Percentiles rank a stretch among this genome's conserved stretches.
These are phyloP conservation scores for Temnothorax nylanderi DNA, from an alignment of 1,140 invertebrate genomes.

Conservation along the genomic window DNA sequence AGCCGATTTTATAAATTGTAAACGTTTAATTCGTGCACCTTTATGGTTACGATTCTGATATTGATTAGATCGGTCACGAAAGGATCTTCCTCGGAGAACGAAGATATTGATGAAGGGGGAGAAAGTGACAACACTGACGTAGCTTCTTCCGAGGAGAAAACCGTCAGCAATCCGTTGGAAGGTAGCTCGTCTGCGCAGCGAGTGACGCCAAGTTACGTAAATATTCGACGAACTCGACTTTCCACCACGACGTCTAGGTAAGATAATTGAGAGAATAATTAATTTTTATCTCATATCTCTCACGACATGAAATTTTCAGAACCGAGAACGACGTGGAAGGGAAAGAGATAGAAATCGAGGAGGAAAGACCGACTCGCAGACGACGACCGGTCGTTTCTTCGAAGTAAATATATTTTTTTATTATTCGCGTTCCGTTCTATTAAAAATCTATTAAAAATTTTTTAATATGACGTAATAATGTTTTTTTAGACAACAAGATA, in stretches of 20 bases:
- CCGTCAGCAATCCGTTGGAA: conserved; percentile 76
- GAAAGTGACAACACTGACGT: conserved; percentile 81
- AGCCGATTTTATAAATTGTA: neutral
- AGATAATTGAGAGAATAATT: conserved; percentile 23
- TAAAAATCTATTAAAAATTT: neutral
- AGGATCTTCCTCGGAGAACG: conserved; percentile 71
- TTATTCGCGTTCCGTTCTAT: neutral
- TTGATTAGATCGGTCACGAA: conserved; percentile 65
- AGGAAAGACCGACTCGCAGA: conserved; percentile 62
- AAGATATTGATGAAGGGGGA: conserved; percentile 79
- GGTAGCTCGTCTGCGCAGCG: conserved; percentile 83
- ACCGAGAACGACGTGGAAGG: conserved; percentile 78
- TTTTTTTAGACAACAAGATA: conserved; percentile 41
- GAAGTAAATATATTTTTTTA: conserved; percentile 45
- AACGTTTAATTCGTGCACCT: neutral
- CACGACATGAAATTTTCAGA: conserved; percentile 55
- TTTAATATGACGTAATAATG: neutral
- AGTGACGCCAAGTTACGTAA: conserved; percentile 87
- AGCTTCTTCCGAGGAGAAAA: conserved; percentile 76
- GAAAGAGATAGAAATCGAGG: conserved; percentile 69
- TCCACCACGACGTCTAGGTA: conserved; percentile 82
- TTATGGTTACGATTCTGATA: neutral
- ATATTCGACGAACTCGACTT: conserved; percentile 88
- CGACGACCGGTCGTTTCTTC: conserved; percentile 56
- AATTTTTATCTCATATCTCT: conserved; percentile 1